These are phyloP conservation scores for Crenuchus spilurus DNA, from an alignment of 2,797 vertebrate species.

Conservation along the genomic window DNA sequence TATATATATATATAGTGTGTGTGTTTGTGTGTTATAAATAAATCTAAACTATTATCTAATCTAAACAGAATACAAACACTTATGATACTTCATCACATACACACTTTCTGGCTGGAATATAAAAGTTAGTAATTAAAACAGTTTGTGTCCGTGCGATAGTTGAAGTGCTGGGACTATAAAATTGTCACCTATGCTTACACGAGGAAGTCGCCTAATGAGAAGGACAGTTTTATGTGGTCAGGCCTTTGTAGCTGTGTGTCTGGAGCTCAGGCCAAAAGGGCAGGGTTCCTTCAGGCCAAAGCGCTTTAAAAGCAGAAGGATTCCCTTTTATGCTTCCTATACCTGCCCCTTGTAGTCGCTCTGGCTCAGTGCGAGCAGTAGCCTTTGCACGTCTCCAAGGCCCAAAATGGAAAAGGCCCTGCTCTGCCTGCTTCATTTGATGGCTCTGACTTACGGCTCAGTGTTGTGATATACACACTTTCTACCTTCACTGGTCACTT, in stretches of 20 bases:
- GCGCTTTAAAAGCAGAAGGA: conserved; percentile 75
- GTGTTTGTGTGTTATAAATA: too few relatives aligned
- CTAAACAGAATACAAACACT: too few relatives aligned
- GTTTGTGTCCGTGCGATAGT: conserved; percentile 68
- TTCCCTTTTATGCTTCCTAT: conserved; percentile 76
- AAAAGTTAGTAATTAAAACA: conserved; percentile 70
- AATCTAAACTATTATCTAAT: too few relatives aligned
- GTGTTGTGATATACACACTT: background rate
- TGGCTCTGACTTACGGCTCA: conserved; percentile 60
- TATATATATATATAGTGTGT: too few relatives aligned
- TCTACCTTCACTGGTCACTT: conserved; percentile 76
- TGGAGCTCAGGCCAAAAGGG: conserved; percentile 70
- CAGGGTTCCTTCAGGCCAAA: conserved; percentile 78
- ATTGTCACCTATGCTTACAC: conserved; percentile 86
- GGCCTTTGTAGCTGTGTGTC: conserved; percentile 82
- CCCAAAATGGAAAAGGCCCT: conserved; percentile 61
- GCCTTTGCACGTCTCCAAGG: conserved; percentile 69
- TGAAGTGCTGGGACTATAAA: conserved; percentile 83
- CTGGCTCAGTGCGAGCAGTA: conserved; percentile 59
- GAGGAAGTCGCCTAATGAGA: conserved; percentile 85
- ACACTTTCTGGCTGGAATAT: conserved; percentile 34
- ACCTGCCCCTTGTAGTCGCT: conserved; percentile 28
- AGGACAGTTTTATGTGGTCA: conserved; percentile 84
- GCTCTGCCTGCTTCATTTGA: conserved; percentile 83
- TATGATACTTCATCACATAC: too few relatives aligned